These are phyloP conservation scores for Pedetes capensis DNA, from an alignment of 2,113 vertebrate genomes.

Conservation along the genomic window DNA sequence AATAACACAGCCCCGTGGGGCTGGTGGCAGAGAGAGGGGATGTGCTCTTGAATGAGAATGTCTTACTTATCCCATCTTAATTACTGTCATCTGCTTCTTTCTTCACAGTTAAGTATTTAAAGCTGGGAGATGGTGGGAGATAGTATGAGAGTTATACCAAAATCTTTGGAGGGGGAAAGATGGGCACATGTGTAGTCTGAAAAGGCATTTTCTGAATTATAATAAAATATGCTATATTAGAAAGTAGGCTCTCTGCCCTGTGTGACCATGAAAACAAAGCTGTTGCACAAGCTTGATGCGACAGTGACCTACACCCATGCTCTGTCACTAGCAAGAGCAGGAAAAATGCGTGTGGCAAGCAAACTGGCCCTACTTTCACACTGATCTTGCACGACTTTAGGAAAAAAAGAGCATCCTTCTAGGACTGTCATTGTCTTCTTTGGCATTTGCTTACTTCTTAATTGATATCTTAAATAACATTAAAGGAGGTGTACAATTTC, in stretches of 20 bases:
- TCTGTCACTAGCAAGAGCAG: neutral
- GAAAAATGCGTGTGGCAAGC: neutral
- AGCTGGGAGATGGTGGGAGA: neutral
- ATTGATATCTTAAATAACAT: conserved; percentile 44
- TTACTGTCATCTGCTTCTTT: conserved; percentile 58
- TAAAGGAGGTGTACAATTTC: neutral
- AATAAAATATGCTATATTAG: neutral
- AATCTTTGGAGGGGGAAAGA: neutral
- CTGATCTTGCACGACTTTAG: neutral
- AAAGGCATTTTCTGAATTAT: neutral
- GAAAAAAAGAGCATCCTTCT: neutral
- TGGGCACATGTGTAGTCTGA: neutral
- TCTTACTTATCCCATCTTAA: conserved; percentile 56
- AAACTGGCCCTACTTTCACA: neutral
- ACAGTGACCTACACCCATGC: neutral
- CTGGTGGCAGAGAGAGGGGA: neutral
- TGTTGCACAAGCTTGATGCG: neutral
- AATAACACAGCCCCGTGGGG: neutral
- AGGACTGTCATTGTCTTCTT: neutral
- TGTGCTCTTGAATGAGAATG: conserved; percentile 59
- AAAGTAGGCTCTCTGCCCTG: neutral
- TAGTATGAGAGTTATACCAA: neutral
- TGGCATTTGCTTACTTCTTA: conserved; percentile 27
- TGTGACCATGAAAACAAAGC: conserved; percentile 20
- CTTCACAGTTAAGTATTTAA: conserved; percentile 36